Evolutionary conservation across 2,888 invertebrate species (phyloP), one percentile per base, ranked within the genome.

Genomic region (Aelia acuminata): DNA sequence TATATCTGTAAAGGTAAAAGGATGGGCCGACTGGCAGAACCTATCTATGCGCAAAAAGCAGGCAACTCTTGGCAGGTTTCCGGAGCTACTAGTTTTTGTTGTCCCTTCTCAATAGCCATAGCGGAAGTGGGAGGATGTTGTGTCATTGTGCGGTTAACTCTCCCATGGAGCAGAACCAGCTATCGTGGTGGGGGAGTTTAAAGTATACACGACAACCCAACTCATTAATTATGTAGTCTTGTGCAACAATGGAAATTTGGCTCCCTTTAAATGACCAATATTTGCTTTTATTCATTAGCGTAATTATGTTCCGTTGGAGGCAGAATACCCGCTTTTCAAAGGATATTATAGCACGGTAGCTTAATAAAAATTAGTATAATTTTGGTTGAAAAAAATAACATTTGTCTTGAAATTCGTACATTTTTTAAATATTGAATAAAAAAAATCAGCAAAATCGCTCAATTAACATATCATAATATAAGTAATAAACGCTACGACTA

Each of bases 81-180:
- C n/a, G 53, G 53, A n/a, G 53, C 53, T 53, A n/a, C 53, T 10
- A n/a, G n/a, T 53, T 53, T 53, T 53, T 53, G 53, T 53, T n/a
- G 53, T 53, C 53, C 53, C 53, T 53, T 53, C n/a, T 53, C 53
- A 8, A n/a, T 53, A n/a, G 53, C 53, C n/a, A 53, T 31, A 31
- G 31, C 57, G 57, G 57, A 57, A 57, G 57, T 57, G 57, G 57
- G 57, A 31, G 57, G 31, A 57, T 57, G 57, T 57, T 57, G 57
- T 57, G 57, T 57, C 57, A 57, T 57, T 57, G 57, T 57, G 57
- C 57, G 57, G 57, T 57, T 57, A 57, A 57, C 57, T 57, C 57
- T 57, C 26, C 3, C 26, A 13, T 1, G 15, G 57, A 31, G 57
- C 13, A 31, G 26, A 31, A 31, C 26, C 31, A 57, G 53, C 53